Percentiles rank a stretch among this genome's conserved stretches.
These are phyloP conservation scores for Lutra lutra DNA, from an alignment of 2,797 vertebrate species.

Conservation along the genomic window DNA sequence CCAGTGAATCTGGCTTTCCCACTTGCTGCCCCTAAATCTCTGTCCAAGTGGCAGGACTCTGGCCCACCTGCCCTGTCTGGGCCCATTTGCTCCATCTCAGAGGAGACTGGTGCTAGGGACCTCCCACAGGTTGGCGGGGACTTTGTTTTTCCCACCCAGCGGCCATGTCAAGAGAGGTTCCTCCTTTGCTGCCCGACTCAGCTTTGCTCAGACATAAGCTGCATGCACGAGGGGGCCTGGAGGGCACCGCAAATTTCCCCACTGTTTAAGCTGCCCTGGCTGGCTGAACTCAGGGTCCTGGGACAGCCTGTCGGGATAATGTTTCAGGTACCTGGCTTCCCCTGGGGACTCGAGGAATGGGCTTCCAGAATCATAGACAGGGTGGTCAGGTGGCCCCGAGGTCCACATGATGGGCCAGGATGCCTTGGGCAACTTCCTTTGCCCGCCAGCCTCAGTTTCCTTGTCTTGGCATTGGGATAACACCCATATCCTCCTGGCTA, in stretches of 20 bases:
- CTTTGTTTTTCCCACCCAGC: neutral
- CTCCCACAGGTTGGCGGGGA: neutral
- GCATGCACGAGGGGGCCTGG: neutral
- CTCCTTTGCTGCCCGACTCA: neutral
- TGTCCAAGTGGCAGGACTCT: constrained; percentile 35
- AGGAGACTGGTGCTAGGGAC: neutral
- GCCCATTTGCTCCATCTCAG: neutral
- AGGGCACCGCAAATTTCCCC: neutral
- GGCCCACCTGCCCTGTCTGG: neutral
- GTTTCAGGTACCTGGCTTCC: neutral
- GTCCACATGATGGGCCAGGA: neutral
- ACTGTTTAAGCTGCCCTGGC: neutral
- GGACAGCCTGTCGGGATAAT: neutral
- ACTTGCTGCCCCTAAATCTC: constrained; percentile 26
- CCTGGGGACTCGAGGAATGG: neutral
- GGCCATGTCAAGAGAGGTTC: neutral
- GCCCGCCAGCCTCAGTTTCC: neutral
- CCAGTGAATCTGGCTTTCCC: constrained; percentile 39
- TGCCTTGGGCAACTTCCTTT: neutral
- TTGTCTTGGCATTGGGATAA: neutral
- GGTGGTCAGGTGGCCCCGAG: too few species aligned
- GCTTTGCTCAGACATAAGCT: neutral
- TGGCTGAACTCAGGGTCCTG: neutral
- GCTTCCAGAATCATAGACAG: neutral
- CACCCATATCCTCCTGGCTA: rapidly evolving